A percentile compares a stretch with the other conserved stretches of the same genome.
phyloP scores from a whole-genome alignment of 1,140 invertebrate species.

The Formica selysi region DNA sequence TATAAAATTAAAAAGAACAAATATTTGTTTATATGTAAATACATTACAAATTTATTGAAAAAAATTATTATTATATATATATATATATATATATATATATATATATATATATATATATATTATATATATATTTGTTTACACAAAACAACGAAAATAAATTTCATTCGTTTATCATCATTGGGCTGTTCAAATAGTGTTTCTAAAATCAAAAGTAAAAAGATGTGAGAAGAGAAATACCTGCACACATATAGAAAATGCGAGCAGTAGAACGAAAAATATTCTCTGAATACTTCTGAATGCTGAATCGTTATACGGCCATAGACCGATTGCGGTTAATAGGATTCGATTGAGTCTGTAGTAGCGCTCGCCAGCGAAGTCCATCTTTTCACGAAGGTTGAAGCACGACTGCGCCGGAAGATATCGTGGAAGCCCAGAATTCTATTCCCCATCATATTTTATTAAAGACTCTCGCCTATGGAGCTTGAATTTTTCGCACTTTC shows the following conservation, averaged over 20 bases:
- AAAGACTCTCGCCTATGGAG: not conserved
- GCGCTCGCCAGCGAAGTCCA: not conserved
- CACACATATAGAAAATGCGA: slow-evolving; percentile 20
- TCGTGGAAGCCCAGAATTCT: not conserved
- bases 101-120: not conserved
- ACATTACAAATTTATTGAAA: not conserved
- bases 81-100: no score
- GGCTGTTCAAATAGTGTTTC: not conserved
- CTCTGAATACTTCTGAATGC: not conserved
- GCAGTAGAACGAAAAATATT: not conserved
- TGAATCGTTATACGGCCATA: slow-evolving; percentile 27
- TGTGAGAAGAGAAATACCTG: slow-evolving; percentile 25
- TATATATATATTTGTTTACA: not conserved
- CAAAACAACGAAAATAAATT: not conserved
- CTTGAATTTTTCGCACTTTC: slow-evolving; percentile 2
- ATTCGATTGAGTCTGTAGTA: not conserved
- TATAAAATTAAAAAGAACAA: no score
- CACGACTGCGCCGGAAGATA: not conserved
- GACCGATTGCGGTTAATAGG: slow-evolving; percentile 1
- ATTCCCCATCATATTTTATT: slow-evolving; percentile 25
- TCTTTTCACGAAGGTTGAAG: not conserved
- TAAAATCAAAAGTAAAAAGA: not conserved
- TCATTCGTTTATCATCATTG: not conserved
- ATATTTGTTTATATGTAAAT: no score
- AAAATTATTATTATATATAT: no score